Evolutionary conservation across 2,888 invertebrate species (phyloP).

Genomic region (Junonia oenone): DNA sequence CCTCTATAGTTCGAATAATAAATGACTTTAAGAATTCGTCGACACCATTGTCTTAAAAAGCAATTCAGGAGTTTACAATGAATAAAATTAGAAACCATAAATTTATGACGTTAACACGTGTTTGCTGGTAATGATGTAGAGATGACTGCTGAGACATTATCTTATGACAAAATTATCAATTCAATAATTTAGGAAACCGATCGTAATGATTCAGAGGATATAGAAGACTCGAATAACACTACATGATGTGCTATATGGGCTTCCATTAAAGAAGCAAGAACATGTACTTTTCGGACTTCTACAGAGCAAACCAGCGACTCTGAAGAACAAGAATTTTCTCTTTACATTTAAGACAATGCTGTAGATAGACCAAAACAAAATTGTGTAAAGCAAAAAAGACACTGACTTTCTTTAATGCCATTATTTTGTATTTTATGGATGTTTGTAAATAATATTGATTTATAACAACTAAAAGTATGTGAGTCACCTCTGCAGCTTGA

Average conservation of each 20-base stretch:
- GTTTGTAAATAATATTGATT: not conserved
- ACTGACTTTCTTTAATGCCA: not conserved
- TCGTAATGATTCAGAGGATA: not conserved
- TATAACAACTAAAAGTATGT: too few species aligned
- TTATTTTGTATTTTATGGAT: not conserved
- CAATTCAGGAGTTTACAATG: too few species aligned
- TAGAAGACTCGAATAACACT: too few species aligned
- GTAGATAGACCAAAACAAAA: not conserved
- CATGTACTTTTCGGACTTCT: not conserved
- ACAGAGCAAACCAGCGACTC: too few species aligned
- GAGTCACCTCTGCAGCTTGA: too few species aligned
- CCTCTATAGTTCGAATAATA: too few species aligned
- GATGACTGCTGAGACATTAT: not conserved
- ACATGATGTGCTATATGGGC: not conserved
- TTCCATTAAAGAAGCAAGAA: not conserved
- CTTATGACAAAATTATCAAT: not conserved
- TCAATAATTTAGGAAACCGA: not conserved
- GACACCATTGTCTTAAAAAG: too few species aligned
- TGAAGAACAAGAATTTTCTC: too few species aligned
- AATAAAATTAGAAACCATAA: too few species aligned
- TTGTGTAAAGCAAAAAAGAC: not conserved
- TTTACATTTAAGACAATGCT: not conserved
- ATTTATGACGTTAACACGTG: too few species aligned
- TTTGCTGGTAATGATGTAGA: too few species aligned
- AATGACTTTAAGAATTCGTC: too few species aligned